Percentiles rank a stretch among this genome's conserved stretches.
Evolutionary conservation across 2,797 vertebrate genomes (phyloP).

Genomic region (Glossophaga mutica): DNA sequence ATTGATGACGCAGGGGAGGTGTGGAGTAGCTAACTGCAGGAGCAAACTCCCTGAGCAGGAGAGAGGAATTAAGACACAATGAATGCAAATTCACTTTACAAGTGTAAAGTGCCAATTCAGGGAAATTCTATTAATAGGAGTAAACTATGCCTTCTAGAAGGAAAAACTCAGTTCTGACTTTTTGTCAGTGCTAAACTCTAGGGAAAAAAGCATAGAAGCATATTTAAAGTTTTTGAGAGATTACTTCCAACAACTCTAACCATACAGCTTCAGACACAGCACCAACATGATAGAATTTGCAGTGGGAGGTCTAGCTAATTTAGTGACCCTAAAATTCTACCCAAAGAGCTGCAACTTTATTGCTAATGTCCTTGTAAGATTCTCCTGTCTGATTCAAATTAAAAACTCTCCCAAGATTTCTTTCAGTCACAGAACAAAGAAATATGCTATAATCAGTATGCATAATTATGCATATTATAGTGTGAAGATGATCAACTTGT

Average conservation of each 20-base stretch:
- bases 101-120: background rate
- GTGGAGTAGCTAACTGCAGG: background rate
- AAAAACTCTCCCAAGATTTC: slow-evolving; percentile 1
- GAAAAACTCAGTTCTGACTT: background rate
- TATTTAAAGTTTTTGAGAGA: background rate
- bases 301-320: background rate
- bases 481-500: background rate
- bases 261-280: background rate
- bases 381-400: background rate
- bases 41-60: background rate
- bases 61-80: background rate
- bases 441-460: background rate
- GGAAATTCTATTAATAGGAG: background rate
- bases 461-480: slow-evolving; percentile 4
- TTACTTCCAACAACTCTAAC: background rate
- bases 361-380: background rate
- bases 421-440: slow-evolving; percentile 36
- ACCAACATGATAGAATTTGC: background rate
- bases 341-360: background rate
- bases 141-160: background rate
- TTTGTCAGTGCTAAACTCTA: background rate
- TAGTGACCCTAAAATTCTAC: background rate
- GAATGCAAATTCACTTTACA: background rate
- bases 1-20: background rate
- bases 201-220: background rate